phyloP scores from a whole-genome alignment of 1,140 invertebrate species.

The Delia radicum region DNA sequence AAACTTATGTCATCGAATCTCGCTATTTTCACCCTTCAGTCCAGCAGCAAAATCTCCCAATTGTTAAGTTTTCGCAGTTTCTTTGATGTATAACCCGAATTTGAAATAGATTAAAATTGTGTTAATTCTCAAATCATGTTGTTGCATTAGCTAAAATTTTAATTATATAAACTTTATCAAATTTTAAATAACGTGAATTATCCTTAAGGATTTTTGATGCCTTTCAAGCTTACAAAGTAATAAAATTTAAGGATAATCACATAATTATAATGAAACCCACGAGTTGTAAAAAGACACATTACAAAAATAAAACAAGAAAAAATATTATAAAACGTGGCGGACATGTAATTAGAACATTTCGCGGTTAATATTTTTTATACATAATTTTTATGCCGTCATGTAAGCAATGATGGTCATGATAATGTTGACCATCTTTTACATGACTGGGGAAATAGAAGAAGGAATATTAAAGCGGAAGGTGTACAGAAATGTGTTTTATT shows the following conservation, averaged over 20 bases:
- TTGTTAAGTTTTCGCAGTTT: too few species aligned
- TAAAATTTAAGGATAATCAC: constrained; percentile 25
- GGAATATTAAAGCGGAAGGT: constrained; percentile 6
- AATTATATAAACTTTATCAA: neutral
- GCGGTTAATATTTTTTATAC: constrained; percentile 27
- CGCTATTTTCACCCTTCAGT: too few species aligned
- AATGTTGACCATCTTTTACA: constrained; percentile 12
- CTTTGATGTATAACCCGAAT: too few species aligned
- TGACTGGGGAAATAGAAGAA: neutral
- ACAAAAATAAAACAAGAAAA: constrained; percentile 19
- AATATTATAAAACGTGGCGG: constrained; percentile 10
- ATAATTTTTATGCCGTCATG: neutral
- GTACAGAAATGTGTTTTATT: neutral
- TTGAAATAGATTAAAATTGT: too few species aligned
- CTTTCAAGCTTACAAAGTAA: neutral
- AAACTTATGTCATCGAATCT: too few species aligned
- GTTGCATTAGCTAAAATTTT: too few species aligned
- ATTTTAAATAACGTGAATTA: neutral
- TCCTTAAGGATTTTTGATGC: neutral
- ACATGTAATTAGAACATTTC: constrained; percentile 29
- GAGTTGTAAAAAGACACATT: constrained; percentile 14
- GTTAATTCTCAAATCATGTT: too few species aligned
- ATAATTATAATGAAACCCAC: constrained; percentile 30
- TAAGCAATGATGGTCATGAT: constrained; percentile 8
- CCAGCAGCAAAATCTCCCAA: too few species aligned